Evolutionary conservation across 64 coral and sea anemone genomes (phyloP), one percentile per base, ranked within the genome.

Genomic region (Stichodactyla helianthus): DNA sequence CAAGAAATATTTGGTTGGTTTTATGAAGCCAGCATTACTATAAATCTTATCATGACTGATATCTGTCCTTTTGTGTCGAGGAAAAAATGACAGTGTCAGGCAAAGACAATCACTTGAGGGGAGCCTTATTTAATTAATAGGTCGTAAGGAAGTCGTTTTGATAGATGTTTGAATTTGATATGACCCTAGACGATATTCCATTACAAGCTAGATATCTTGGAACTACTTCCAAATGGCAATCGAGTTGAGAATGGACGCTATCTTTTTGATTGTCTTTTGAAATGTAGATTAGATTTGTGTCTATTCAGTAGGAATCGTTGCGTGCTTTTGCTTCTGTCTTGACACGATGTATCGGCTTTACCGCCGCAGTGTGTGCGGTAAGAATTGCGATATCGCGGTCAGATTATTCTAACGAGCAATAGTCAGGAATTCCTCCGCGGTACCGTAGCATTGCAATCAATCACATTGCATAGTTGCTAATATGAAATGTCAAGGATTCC

Each of bases 331-430:
- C 6, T 31, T 74, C 26, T 74, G 22, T 74, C 12, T 26, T 74
- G 68, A 74, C 68, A 74, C 27, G 17, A 65, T 31, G 25, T 4
- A 74, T 74, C 68, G 23, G 22, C 12, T n/a, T 74, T 74, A 10
- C 22, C 68, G 26, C 25, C 7, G 23, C 68, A 74, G 68, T 23
- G 68, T 74, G 68, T 74, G 68, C 68, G 25, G 25, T 74, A 31
- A 27, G 26, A 74, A 74, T 74, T 5, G 25, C 23, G 68, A n/a
- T 74, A 74, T 25, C 68, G 68, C 68, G 68, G 68, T 74, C 68
- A 74, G 10, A 74, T 74, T 23, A 74, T 74, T 74, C 68, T 74
- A 74, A 74, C 68, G 68, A 74, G 68, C 25, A 23, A 74, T 74
- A 23, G 35, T 44, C 10, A 74, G 68, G 26, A 74, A 74, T 74